Evolutionary conservation across 2,888 invertebrate species (phyloP).

Genomic region (Tachystola acroxantha): DNA sequence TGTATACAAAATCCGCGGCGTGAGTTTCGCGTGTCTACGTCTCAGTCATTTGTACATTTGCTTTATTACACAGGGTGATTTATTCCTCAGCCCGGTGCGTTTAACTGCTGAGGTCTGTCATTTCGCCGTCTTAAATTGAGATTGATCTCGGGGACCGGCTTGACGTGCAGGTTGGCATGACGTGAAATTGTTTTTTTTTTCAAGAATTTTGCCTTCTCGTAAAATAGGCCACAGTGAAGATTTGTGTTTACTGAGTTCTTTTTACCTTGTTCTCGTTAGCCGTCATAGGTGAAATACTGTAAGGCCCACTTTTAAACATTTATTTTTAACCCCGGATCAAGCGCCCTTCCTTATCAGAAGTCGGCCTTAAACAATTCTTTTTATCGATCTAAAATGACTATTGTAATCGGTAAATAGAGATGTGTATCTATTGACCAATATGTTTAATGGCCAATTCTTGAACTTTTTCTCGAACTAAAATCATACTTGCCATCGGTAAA

Average conservation of each 20-base stretch:
- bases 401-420: too few relatives aligned
- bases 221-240: not conserved
- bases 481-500: too few relatives aligned
- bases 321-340: too few relatives aligned
- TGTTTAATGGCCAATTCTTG: too few relatives aligned
- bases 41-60: constrained; percentile 62
- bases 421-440: too few relatives aligned
- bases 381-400: too few relatives aligned
- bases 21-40: constrained; percentile 7
- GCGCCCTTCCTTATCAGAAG: too few relatives aligned
- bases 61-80: constrained; percentile 72
- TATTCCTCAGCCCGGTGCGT: constrained; percentile 70
- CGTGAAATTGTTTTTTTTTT: constrained; percentile 45
- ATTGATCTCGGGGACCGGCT: constrained; percentile 62
- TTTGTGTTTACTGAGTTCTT: not conserved
- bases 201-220: not conserved
- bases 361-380: too few relatives aligned
- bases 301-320: too few relatives aligned
- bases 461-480: too few relatives aligned
- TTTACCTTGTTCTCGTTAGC: too few relatives aligned
- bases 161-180: constrained; percentile 44
- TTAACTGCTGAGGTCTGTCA: constrained; percentile 74
- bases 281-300: too few relatives aligned
- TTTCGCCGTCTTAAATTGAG: constrained; percentile 75
- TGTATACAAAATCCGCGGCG: constrained; percentile 5